Percentiles rank a stretch among this genome's conserved stretches.
phyloP scores from a whole-genome alignment of 2,797 vertebrate species.

The Aselliscus stoliczkanus region DNA sequence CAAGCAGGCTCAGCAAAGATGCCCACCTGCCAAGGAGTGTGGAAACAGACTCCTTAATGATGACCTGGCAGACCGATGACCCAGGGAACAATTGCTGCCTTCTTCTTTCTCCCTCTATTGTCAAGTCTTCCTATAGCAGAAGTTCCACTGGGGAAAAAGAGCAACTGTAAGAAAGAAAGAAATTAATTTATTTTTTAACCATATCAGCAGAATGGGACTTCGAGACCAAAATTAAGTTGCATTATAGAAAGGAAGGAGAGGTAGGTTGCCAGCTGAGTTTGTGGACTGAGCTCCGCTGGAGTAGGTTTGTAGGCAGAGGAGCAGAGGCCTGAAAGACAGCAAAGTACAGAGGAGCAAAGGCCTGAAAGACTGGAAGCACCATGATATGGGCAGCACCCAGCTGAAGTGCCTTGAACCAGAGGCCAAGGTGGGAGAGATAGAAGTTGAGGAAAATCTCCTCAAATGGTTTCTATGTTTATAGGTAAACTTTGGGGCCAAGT shows the following conservation, averaged over 20 bases:
- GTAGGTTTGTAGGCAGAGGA: not conserved
- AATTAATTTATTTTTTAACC: not conserved
- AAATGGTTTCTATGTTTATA: not conserved
- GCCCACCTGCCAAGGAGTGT: not conserved
- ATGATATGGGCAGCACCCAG: not conserved
- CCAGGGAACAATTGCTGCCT: not conserved
- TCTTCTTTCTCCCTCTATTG: not conserved
- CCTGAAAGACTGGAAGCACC: fast-evolving
- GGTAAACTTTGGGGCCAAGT: not conserved
- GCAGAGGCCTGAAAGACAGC: not conserved
- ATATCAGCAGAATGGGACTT: not conserved
- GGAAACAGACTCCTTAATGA: not conserved
- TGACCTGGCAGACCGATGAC: not conserved
- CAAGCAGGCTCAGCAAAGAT: not conserved
- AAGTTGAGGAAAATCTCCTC: not conserved
- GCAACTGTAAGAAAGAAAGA: not conserved
- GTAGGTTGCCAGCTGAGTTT: not conserved
- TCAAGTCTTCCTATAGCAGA: not conserved
- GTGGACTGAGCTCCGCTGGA: not conserved
- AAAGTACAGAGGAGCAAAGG: too few relatives aligned
- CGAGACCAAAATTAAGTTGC: not conserved
- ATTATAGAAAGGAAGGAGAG: not conserved
- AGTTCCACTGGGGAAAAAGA: not conserved
- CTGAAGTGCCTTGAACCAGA: not conserved
- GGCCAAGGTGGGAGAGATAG: not conserved